Conservation (phyloP, 2,113 vertebrate species). For the Larimichthys polyactis region DNA sequence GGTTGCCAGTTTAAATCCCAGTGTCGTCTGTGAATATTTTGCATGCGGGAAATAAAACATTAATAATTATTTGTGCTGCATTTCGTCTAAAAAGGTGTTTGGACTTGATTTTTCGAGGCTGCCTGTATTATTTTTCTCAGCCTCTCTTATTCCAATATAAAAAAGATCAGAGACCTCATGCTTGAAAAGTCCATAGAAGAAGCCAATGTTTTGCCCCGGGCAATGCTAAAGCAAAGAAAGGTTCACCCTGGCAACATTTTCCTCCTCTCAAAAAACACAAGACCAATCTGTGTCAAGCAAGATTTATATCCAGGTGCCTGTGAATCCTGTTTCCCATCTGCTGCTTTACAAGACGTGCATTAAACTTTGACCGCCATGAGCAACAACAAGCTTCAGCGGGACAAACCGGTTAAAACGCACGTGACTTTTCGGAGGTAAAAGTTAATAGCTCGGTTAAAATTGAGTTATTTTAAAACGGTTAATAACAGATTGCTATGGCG, state of each 20-base stretch:
- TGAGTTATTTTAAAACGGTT: not conserved
- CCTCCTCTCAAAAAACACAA: not conserved
- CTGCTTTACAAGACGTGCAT: slow-evolving; percentile 8
- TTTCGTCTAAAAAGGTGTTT: not conserved
- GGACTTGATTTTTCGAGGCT: no score
- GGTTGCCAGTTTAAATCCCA: slow-evolving; percentile 29
- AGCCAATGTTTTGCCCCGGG: not conserved
- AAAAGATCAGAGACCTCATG: not conserved
- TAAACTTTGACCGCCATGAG: not conserved
- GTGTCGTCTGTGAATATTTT: slow-evolving; percentile 12
- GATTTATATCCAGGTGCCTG: not conserved
- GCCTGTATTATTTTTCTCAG: not conserved
- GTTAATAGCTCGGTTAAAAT: not conserved
- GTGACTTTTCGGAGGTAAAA: not conserved
- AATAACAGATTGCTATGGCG: not conserved
- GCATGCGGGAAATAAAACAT: not conserved
- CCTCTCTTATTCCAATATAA: not conserved
- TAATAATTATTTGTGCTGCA: not conserved
- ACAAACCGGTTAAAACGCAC: not conserved
- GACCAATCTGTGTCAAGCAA: not conserved
- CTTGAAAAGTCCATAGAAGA: not conserved
- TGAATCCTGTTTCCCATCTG: not conserved
- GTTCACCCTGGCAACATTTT: not conserved
- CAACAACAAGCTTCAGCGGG: not conserved
- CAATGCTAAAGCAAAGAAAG: not conserved